Percentiles rank a stretch among this genome's conserved stretches.
Conservation (phyloP, 2,888 invertebrate species). For the Lepidochitona cinerea region DNA sequence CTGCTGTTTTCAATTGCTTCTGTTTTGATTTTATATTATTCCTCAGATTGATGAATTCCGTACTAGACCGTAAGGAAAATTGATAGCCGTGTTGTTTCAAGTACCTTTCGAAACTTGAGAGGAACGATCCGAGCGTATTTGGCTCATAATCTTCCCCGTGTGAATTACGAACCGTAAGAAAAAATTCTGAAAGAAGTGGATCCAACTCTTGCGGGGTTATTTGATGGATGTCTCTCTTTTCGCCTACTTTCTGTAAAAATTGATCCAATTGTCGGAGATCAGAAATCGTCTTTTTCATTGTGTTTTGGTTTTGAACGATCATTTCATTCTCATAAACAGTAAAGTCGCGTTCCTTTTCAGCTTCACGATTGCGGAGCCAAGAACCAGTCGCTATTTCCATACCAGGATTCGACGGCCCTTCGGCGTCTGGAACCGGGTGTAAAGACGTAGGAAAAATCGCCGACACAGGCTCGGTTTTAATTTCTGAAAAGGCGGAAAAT, state of each 20-base stretch:
- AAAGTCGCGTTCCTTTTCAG: no score
- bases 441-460: no score
- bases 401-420: no score
- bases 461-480: no score
- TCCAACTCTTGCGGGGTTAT: neutral
- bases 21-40: neutral
- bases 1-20: neutral
- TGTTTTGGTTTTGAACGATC: no score
- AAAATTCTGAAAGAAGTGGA: neutral
- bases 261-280: no score
- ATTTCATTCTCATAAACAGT: no score
- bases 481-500: no score
- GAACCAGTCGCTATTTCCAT: no score
- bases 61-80: neutral
- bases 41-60: neutral
- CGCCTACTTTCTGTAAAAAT: neutral
- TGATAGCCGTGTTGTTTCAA: neutral
- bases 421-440: no score
- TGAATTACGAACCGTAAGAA: neutral
- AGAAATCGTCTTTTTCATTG: no score
- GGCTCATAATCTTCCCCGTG: neutral
- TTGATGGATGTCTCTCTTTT: neutral
- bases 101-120: neutral
- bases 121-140: neutral
- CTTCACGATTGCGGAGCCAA: no score